Percentiles rank a stretch among this genome's conserved stretches.
These are phyloP conservation scores for Egretta garzetta DNA, from an alignment of 2,113 vertebrate species.

Conservation along the genomic window DNA sequence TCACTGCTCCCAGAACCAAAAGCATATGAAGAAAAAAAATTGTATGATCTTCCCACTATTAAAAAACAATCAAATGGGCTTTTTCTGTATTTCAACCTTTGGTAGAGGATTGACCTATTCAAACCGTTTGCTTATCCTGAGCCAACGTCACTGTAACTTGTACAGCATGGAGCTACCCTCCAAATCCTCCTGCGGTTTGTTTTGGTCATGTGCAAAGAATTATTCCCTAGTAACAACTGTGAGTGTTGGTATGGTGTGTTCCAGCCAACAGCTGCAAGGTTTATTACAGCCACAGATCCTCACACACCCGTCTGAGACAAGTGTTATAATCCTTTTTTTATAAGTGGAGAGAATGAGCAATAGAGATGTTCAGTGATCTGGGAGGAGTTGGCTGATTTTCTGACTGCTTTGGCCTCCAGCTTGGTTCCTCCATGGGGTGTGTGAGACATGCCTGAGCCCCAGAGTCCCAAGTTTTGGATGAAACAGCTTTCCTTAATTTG, in stretches of 20 bases:
- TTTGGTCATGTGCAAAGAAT: conserved; percentile 10
- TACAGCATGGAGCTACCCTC: background rate
- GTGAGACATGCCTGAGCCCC: background rate
- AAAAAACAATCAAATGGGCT: background rate
- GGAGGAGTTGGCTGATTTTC: background rate
- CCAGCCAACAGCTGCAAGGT: background rate
- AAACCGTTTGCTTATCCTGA: background rate
- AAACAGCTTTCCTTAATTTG: background rate
- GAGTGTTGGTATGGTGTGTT: background rate
- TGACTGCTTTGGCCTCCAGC: background rate
- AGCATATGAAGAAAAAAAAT: background rate
- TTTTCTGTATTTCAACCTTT: background rate
- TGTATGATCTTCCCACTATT: background rate
- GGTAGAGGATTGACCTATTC: background rate
- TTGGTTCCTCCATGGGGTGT: background rate
- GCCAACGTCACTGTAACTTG: background rate
- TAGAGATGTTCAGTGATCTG: background rate
- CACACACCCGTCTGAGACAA: conserved; percentile 38
- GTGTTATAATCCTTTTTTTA: background rate
- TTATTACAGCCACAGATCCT: conserved; percentile 17
- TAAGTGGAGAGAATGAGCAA: background rate
- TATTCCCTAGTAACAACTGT: background rate
- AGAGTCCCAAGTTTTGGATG: background rate
- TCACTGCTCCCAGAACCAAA: conserved; percentile 23
- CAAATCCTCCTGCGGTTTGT: background rate